Base-by-base conservation (phyloP, 2,888 invertebrate species). In the Parnassius mnemosyne region DNA sequence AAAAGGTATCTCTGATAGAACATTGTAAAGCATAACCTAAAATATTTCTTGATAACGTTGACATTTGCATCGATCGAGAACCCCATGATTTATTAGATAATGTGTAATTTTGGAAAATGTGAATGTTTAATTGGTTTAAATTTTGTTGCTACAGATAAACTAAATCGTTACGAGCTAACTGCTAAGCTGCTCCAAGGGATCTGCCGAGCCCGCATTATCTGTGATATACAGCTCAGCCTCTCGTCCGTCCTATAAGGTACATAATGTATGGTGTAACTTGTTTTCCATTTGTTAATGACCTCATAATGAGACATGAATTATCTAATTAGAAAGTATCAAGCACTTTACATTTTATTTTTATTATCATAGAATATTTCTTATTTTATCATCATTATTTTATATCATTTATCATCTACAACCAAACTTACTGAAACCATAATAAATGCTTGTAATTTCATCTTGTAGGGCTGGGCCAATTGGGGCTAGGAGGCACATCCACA, bases 401-500 rank as follows among this genome's bases (percentile, higher is more conserved):
- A n/a, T n/a, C n/a, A 25, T 25, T 34, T 7, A 1, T 34, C 7
- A 34, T 34, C 7, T 34, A 34, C 7, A 34, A 34, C 34, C 34
- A 34, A 34, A 34, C 34, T 34, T 34, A 34, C 34, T 34, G 5
- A 34, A 34, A 34, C 34, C 34, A 34, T 34, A 7, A 34, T 34
- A 34, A 34, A 7, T 9, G 9, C 9, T n/a, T 49, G 49, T 49
- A 13, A 13, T 3, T 49, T 13, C 55, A 16, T 59, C 13, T 86
- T 85, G 66, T 89, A 93, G 93, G 93, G 93, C 93, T 93, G 92
- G 92, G 93, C 91, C 88, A 94, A 93, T 93, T 91, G 93, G 94
- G 94, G 93, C 94, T 92, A 91, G 92, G 92, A 92, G 90, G 89
- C 84, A 85, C 87, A 86, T 88, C 87, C 84, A 86, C 86, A 90